A percentile compares a stretch with the other conserved stretches of the same genome.
These are phyloP conservation scores for Oceanites oceanicus DNA, from an alignment of 2,113 vertebrate genomes.

Conservation along the genomic window DNA sequence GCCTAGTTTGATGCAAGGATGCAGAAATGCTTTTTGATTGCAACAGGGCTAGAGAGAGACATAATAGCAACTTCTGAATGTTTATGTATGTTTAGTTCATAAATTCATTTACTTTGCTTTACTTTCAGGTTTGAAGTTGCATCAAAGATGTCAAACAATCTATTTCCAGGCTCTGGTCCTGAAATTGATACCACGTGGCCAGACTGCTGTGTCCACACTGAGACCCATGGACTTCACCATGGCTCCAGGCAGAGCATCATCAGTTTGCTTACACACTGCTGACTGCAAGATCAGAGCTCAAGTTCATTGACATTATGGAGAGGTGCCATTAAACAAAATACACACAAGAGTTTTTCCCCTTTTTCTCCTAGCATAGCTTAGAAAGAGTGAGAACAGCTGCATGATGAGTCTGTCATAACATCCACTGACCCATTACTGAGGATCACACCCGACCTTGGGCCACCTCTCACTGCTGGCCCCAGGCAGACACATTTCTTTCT, in stretches of 20 bases:
- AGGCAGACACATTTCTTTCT: neutral
- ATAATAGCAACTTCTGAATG: neutral
- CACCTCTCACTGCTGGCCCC: neutral
- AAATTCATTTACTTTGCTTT: neutral
- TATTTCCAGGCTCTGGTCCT: neutral
- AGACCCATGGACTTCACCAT: neutral
- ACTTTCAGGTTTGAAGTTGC: neutral
- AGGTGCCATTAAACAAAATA: neutral
- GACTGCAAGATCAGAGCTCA: neutral
- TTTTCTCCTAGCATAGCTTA: neutral
- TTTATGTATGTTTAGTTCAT: neutral
- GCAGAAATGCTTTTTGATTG: neutral
- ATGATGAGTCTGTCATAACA: neutral
- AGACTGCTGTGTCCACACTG: fast-evolving
- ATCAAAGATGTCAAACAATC: neutral
- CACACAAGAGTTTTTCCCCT: fast-evolving
- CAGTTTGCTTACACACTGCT: fast-evolving
- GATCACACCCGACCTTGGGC: neutral
- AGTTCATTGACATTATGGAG: neutral
- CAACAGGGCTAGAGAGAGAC: neutral
- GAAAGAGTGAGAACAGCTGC: neutral
- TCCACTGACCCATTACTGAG: neutral
- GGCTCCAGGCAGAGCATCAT: neutral
- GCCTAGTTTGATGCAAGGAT: neutral
- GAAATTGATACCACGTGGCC: neutral